These are phyloP conservation scores for Diphyllodes magnificus DNA, from an alignment of 2,113 vertebrate genomes.

Conservation along the genomic window DNA sequence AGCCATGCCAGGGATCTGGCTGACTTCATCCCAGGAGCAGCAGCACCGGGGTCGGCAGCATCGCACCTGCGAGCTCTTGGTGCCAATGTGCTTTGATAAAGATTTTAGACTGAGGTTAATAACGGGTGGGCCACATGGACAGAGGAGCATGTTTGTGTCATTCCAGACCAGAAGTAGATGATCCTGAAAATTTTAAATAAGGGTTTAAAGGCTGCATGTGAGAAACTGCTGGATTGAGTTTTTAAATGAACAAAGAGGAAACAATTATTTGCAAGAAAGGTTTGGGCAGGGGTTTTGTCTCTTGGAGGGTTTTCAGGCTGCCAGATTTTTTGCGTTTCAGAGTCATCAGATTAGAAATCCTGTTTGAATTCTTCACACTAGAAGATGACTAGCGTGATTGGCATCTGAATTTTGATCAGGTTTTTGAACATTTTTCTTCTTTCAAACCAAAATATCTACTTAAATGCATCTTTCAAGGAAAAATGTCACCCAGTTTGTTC, in stretches of 20 bases:
- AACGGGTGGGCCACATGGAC: background rate
- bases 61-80: background rate
- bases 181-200: background rate
- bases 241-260: background rate
- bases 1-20: background rate
- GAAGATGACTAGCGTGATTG: background rate
- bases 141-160: background rate
- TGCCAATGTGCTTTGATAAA: background rate
- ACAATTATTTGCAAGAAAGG: background rate
- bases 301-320: background rate
- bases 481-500: background rate
- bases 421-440: background rate
- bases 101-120: background rate
- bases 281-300: background rate
- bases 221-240: background rate
- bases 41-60: rapidly evolving
- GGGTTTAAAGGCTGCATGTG: background rate
- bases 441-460: background rate
- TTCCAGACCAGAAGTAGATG: background rate
- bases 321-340: background rate
- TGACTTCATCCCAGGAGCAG: background rate
- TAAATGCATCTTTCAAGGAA: background rate
- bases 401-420: background rate
- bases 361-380: background rate
- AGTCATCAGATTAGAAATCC: background rate